Evolutionary conservation across 2,113 vertebrate genomes (phyloP).

Genomic region (Microtus pennsylvanicus): DNA sequence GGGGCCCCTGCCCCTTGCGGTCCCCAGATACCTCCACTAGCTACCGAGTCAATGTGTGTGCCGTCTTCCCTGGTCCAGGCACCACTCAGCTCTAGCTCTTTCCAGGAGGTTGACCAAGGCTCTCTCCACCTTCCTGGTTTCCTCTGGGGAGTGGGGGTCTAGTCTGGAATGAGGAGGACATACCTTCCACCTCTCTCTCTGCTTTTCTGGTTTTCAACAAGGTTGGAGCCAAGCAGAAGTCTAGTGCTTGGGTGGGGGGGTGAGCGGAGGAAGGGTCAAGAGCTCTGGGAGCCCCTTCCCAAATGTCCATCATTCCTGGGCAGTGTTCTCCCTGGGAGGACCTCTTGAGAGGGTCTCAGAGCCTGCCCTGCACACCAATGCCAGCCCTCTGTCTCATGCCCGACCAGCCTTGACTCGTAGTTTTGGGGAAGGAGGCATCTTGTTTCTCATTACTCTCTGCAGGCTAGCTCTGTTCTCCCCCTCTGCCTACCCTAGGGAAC

Average conservation of each 20-base stretch:
- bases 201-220: constrained; percentile 60
- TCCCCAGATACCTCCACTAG: constrained; percentile 87
- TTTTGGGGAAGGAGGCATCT: neutral
- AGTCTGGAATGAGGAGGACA: constrained; percentile 67
- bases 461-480: constrained; percentile 32
- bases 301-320: neutral
- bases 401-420: neutral
- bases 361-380: constrained; percentile 5
- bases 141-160: neutral
- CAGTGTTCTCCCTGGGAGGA: neutral
- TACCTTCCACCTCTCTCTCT: neutral
- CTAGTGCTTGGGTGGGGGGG: constrained; percentile 23
- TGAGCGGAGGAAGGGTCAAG: constrained; percentile 5
- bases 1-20: constrained; percentile 78
- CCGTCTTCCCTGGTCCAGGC: constrained; percentile 72
- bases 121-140: neutral
- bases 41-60: constrained; percentile 78
- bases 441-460: neutral
- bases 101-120: constrained; percentile 34
- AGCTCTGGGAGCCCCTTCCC: constrained; percentile 6
- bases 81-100: constrained; percentile 72
- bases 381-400: neutral
- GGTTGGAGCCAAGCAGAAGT: constrained; percentile 53
- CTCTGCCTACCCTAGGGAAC: constrained; percentile 25
- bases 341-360: constrained; percentile 15